Conservation (phyloP, 2,888 invertebrate genomes). For the Sceliomorpha sp. region DNA sequence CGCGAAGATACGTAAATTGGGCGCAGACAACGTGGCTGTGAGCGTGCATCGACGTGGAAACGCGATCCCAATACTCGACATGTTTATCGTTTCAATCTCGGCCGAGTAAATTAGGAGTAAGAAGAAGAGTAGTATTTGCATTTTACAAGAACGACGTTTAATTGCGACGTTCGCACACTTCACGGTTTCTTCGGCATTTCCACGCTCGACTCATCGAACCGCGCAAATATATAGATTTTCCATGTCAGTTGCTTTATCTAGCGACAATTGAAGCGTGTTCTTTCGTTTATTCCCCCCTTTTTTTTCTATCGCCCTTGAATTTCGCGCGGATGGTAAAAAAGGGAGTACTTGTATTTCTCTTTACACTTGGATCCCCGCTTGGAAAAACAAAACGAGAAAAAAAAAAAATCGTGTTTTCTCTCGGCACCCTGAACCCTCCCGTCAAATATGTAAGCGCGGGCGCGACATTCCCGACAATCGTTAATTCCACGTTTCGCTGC, state of each 20-base stretch:
- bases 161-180: conserved; percentile 3
- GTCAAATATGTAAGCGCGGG: conserved; percentile 27
- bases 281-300: conserved; percentile 23
- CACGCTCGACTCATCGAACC: background rate
- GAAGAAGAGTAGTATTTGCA: no score
- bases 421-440: conserved; percentile 8
- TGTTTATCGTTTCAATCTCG: no score
- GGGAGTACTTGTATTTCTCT: conserved; percentile 14
- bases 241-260: conserved; percentile 35
- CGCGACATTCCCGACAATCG: conserved; percentile 18
- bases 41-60: no score
- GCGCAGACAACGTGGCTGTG: no score
- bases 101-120: no score
- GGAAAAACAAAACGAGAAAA: no score
- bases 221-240: conserved; percentile 33
- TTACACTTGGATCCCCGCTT: conserved; percentile 8
- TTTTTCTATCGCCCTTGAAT: background rate
- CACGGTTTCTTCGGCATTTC: background rate
- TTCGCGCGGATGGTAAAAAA: conserved; percentile 2
- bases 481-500: conserved; percentile 19
- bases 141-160: background rate
- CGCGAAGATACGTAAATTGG: no score
- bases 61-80: no score
- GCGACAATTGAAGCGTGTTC: conserved; percentile 34
- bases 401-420: conserved; percentile 19